Evolutionary conservation across 2,797 vertebrate species (phyloP), one percentile per base, ranked within the genome.

Genomic region (Vireo griseus): DNA sequence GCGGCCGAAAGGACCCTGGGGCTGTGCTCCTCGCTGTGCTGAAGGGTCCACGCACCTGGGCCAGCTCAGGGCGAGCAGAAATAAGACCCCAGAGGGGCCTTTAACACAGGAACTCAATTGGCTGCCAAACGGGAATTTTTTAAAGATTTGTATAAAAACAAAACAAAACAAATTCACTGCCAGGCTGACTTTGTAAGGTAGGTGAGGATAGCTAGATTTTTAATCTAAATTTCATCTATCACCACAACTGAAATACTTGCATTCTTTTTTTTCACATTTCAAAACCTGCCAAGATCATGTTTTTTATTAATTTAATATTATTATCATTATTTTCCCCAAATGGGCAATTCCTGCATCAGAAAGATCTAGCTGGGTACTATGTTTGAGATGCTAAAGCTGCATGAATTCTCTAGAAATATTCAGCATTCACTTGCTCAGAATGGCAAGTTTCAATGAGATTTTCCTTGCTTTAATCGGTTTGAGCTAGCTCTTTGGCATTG

Each of bases 401-500:
- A 66, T 21, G 40, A 93, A 83, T 79, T 81, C 59, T 88, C 59
- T 26, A 84, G 76, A 92, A 94, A 86, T 74, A 91, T 13, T 68
- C 82, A 84, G 82, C 33, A 78, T 91, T 92, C 73, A 45, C 76
- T 86, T 54, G 21, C 42, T 72, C 75, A 69, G 66, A 96, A 94
- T 37, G 52, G 91, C 55, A 92, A 90, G 58, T 87, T 94, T 90
- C 91, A 91, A 24, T 78, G 95, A 90, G 88, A 94, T 97, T 94
- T 95, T 91, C 86, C 94, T 95, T 87, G 92, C 92, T 93, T 96
- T 94, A 97, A 96, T 96, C 8, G 82, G 77, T 95, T 95, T 94
- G 87, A 97, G 95, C 86, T 92, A 97, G 92, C 77, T 95, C 90
- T 95, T 94, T 96, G 89, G 95, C 92, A 96, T 97, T 94, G 87